phyloP scores from a whole-genome alignment of 2,113 vertebrate genomes.

The Heteronetta atricapilla region DNA sequence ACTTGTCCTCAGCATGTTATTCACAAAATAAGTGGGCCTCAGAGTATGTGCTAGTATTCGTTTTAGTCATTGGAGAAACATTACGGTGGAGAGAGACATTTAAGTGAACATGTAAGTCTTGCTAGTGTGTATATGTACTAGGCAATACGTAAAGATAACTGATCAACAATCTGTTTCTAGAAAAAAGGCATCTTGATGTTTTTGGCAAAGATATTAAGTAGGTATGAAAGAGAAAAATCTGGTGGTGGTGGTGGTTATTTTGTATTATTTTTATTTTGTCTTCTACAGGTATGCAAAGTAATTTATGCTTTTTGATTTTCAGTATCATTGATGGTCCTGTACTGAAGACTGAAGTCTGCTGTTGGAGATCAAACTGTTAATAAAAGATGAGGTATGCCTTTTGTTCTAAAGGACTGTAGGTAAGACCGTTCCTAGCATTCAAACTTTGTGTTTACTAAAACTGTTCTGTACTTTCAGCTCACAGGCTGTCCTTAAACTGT shows the following conservation, averaged over 20 bases:
- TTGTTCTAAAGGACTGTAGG: background rate
- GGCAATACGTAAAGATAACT: background rate
- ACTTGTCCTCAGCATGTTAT: background rate
- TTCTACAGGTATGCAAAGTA: background rate
- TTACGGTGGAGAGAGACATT: background rate
- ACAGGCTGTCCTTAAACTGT: slow-evolving; percentile 19
- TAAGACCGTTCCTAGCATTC: slow-evolving; percentile 22
- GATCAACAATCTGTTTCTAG: background rate
- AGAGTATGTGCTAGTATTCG: background rate
- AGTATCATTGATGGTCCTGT: background rate
- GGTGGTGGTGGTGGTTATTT: no score
- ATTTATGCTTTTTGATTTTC: background rate
- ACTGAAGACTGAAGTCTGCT: background rate
- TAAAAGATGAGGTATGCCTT: background rate
- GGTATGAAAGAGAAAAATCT: background rate
- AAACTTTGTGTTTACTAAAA: background rate
- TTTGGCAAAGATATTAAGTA: background rate
- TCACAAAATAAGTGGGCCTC: background rate
- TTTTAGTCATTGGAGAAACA: background rate
- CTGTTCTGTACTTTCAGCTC: background rate
- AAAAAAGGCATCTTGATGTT: background rate
- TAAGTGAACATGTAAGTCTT: background rate
- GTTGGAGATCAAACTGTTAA: background rate
- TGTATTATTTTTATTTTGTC: background rate
- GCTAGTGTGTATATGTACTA: background rate